These are phyloP conservation scores for Ceriagrion tenellum DNA, from an alignment of 2,888 invertebrate genomes.

Conservation along the genomic window DNA sequence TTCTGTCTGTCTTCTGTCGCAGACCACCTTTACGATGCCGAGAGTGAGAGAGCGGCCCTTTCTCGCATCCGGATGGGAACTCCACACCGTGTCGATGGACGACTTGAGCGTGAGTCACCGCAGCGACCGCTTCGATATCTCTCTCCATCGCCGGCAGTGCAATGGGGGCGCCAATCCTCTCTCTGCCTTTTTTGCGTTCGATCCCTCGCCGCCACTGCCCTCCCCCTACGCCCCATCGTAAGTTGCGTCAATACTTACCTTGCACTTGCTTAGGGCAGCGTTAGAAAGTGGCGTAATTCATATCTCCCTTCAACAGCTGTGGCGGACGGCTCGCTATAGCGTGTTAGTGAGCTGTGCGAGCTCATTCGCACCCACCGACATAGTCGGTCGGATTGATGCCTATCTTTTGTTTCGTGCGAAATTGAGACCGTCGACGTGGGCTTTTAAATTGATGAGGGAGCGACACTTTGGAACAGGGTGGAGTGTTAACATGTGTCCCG, in stretches of 20 bases:
- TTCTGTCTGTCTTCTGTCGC: too few species aligned
- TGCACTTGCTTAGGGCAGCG: neutral
- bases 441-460: too few species aligned
- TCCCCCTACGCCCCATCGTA: neutral
- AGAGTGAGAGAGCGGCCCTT: neutral
- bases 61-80: conserved; percentile 6
- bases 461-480: too few species aligned
- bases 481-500: too few species aligned
- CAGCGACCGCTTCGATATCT: too few species aligned
- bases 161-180: conserved; percentile 8
- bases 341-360: neutral
- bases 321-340: neutral
- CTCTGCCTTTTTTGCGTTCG: neutral
- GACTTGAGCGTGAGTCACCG: neutral
- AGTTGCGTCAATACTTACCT: neutral
- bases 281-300: neutral
- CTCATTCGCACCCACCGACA: neutral
- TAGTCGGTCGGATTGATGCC: neutral
- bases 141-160: neutral
- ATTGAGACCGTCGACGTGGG: neutral
- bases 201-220: neutral
- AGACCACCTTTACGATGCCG: too few species aligned
- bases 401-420: neutral
- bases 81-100: neutral
- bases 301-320: neutral